Percentiles rank a stretch among this genome's conserved stretches.
Conservation (phyloP, 2,113 vertebrate genomes). For the Podarcis cretensis region DNA sequence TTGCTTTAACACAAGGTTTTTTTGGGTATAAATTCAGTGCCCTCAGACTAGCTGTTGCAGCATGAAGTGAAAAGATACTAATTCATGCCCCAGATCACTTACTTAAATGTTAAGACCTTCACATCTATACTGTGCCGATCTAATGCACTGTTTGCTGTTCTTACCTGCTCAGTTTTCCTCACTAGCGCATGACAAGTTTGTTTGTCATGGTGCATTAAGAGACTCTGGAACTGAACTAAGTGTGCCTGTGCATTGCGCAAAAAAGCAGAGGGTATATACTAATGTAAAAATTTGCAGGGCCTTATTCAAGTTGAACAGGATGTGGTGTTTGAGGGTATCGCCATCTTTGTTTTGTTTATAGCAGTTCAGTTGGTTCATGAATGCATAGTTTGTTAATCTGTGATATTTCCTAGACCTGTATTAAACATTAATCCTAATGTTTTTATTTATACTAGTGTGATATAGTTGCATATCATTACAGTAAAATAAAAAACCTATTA, state of each 20-base stretch:
- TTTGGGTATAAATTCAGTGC: constrained; percentile 13
- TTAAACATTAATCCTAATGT: constrained; percentile 85
- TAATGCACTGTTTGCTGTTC: constrained; percentile 41
- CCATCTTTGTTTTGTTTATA: constrained; percentile 50
- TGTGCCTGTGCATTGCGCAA: constrained; percentile 65
- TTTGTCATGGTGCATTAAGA: constrained; percentile 36
- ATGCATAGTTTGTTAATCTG: constrained; percentile 84
- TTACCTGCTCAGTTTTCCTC: constrained; percentile 50
- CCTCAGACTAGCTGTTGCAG: background rate
- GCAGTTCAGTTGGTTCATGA: constrained; percentile 77
- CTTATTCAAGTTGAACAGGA: constrained; percentile 68
- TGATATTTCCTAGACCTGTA: constrained; percentile 87
- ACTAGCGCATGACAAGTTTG: constrained; percentile 40
- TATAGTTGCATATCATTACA: constrained; percentile 90
- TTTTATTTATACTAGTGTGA: constrained; percentile 92
- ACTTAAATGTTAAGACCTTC: constrained; percentile 29
- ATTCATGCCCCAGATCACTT: constrained; percentile 42
- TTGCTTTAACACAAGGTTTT: constrained; percentile 26
- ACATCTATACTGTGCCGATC: constrained; percentile 27
- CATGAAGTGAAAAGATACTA: constrained; percentile 18
- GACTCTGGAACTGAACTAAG: constrained; percentile 35
- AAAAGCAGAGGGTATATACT: constrained; percentile 12
- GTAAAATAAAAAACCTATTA: constrained; percentile 80
- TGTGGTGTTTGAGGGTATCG: constrained; percentile 63
- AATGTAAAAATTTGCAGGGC: constrained; percentile 54